A percentile compares a stretch with the other conserved stretches of the same genome.
These are phyloP conservation scores for Cynoglossus semilaevis DNA, from an alignment of 2,113 vertebrate genomes.

Conservation along the genomic window DNA sequence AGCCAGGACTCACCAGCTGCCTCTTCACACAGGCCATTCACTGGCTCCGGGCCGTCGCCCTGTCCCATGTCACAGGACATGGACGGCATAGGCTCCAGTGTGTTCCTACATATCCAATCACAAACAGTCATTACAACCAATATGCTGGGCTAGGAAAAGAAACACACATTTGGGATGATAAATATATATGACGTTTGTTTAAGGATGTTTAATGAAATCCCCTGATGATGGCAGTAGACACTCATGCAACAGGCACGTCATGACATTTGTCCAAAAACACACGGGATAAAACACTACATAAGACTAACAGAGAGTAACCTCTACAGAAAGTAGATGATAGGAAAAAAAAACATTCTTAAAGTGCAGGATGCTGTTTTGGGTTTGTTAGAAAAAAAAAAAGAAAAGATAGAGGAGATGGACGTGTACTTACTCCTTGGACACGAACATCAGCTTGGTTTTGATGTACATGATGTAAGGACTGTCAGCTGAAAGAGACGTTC, in stretches of 20 bases:
- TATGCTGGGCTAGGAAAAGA: not conserved
- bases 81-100: conserved; percentile 56
- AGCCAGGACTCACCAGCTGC: conserved; percentile 72
- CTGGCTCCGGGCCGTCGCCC: conserved; percentile 50
- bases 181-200: not conserved
- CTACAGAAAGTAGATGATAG: not conserved
- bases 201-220: too few species aligned
- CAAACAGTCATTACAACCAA: conserved; percentile 68
- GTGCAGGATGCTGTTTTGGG: rapidly evolving
- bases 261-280: too few species aligned
- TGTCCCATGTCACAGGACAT: conserved; percentile 54
- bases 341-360: not conserved
- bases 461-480: conserved; percentile 76
- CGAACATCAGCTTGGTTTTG: conserved; percentile 77
- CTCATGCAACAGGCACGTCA: not conserved
- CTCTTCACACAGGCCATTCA: conserved; percentile 60
- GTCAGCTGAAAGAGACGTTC: conserved; percentile 59
- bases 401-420: not conserved
- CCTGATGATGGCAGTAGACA: not conserved
- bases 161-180: too few species aligned
- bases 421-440: conserved; percentile 77
- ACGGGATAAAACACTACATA: too few species aligned
- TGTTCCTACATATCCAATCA: conserved; percentile 75
- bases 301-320: not conserved
- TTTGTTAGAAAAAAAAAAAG: not conserved